A percentile compares a stretch with the other conserved stretches of the same genome.
These are phyloP conservation scores for Sciaenops ocellatus DNA, from an alignment of 2,797 vertebrate species.

Conservation along the genomic window DNA sequence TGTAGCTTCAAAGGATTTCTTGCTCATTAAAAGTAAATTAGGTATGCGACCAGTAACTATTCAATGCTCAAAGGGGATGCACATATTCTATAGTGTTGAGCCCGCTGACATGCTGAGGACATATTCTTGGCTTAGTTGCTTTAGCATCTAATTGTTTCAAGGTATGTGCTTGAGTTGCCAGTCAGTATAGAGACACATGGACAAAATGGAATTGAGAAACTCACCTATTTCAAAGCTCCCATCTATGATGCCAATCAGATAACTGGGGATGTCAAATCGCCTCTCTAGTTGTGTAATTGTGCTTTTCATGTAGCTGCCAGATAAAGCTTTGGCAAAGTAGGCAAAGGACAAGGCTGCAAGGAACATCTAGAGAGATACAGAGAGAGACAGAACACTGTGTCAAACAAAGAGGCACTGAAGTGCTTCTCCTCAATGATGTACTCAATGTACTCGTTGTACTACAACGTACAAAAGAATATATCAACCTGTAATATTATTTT, in stretches of 20 bases:
- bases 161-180: background rate
- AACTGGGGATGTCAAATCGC: slow-evolving; percentile 94
- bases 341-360: slow-evolving; percentile 93
- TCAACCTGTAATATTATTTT: background rate
- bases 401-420: slow-evolving; percentile 1
- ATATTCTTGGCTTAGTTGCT: slow-evolving; percentile 4
- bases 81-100: background rate
- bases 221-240: slow-evolving; percentile 98
- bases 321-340: slow-evolving; percentile 94
- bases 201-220: slow-evolving; percentile 55
- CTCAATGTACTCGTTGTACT: too few relatives aligned
- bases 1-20: slow-evolving; percentile 31
- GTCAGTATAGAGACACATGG: background rate
- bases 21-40: slow-evolving; percentile 36
- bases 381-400: slow-evolving; percentile 9
- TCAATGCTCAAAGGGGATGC: slow-evolving; percentile 28
- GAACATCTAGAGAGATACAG: slow-evolving; percentile 88
- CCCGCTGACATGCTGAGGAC: slow-evolving; percentile 6
- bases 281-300: slow-evolving; percentile 97
- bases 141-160: slow-evolving; percentile 23
- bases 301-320: slow-evolving; percentile 95
- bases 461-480: slow-evolving; percentile 1
- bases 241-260: slow-evolving; percentile 94
- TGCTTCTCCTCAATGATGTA: background rate
- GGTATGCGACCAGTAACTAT: slow-evolving; percentile 7